These are phyloP conservation scores for Geophilus truncorum DNA, from an alignment of 2,888 invertebrate species.

Conservation along the genomic window DNA sequence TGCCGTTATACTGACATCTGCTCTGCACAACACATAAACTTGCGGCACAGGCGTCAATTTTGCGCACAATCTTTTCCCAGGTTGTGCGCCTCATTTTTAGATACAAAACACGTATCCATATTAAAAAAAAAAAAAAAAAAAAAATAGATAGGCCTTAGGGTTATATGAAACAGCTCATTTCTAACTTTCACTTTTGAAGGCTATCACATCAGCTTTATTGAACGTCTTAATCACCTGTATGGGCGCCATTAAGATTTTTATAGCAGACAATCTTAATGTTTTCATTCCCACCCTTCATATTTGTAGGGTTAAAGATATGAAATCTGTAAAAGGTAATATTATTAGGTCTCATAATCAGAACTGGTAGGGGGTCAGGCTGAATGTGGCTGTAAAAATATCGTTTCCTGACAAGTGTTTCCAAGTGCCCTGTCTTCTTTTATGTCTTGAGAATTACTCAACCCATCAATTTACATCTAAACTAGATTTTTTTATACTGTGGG, in stretches of 20 bases:
- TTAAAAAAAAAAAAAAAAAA: too few species aligned
- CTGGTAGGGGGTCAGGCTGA: not conserved
- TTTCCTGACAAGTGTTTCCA: not conserved
- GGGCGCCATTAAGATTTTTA: slow-evolving; percentile 1
- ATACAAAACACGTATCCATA: not conserved
- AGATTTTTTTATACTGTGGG: not conserved
- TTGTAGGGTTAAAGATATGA: not conserved
- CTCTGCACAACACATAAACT: not conserved
- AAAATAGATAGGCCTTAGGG: not conserved
- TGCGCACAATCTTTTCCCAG: not conserved
- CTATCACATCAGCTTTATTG: not conserved
- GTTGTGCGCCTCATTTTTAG: not conserved
- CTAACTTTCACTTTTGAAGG: not conserved
- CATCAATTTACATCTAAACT: slow-evolving; percentile 9
- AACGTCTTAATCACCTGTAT: not conserved
- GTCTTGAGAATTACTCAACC: too few species aligned
- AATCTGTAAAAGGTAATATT: not conserved
- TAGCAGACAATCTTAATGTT: not conserved
- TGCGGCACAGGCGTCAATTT: not conserved
- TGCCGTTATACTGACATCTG: not conserved
- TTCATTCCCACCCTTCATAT: not conserved
- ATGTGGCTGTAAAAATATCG: not conserved
- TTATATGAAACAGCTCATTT: not conserved
- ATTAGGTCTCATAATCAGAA: not conserved
- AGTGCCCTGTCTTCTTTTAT: not conserved